Base-by-base conservation (phyloP, 2,797 vertebrate species). In the Pipistrellus pipistrellus region DNA sequence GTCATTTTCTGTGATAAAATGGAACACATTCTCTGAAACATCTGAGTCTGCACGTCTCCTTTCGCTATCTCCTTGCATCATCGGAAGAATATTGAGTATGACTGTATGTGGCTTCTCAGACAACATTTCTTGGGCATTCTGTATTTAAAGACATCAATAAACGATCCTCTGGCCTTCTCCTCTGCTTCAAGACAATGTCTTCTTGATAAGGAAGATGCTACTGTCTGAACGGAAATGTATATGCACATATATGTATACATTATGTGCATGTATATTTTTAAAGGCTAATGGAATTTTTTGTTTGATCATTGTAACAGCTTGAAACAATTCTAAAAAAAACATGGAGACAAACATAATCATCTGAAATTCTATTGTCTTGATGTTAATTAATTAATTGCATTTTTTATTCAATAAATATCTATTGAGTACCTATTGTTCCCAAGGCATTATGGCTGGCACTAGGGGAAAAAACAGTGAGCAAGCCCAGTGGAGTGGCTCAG, bases 321-420 rank as follows among this genome's bases (percentile, higher is more conserved):
- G 80, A 93, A 78, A 82, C 6, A 75, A 73, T 86, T 87, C 41
- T 88, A 55, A 88, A 62, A 88, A 62, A 85, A 69, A 32, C 25
- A 71, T 6, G 14, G 75, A 82, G 51, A 68, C 3, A 77, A 77
- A 82, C 55, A 71, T 81, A 78, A 17, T 23, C 18, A 57, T 73
- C 13, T 85, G 55, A 73, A 85, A 85, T 55, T 9, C 3, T 64
- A 46, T 57, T 77, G 23, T 68, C 55, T 73, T 51, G 30, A 48
- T 59, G 30, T 57, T 68, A 62, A 75, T 51, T 64, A 53, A n/a
- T 82, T 46, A 80, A 59, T 35, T 93, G 17, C 18, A 66, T 48
- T 71, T 92, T 53, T 83, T 30, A 57, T 88, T 88, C 64, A 75
- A 7, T 55, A 82, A 68, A 32, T 41, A 77, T 25, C n/a, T 64